phyloP scores from a whole-genome alignment of 1,140 invertebrate genomes.

The Cardiocondyla obscurior region DNA sequence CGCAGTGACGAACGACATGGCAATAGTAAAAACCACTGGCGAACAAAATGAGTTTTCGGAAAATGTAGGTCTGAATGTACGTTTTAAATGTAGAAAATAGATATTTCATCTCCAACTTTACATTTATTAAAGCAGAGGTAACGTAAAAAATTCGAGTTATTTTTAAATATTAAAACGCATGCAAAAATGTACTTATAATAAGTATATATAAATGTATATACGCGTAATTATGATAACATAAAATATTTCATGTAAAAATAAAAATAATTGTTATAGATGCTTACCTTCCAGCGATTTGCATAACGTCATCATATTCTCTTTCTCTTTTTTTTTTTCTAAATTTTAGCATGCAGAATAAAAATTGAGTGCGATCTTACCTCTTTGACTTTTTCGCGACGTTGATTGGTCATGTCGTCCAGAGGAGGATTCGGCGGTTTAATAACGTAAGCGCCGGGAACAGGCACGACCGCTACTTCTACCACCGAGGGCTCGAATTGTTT shows the following conservation, averaged over 20 bases:
- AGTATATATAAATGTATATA: background rate
- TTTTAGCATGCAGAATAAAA: conserved; percentile 17
- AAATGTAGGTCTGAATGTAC: conserved; percentile 9
- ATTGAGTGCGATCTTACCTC: conserved; percentile 83
- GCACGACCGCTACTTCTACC: conserved; percentile 80
- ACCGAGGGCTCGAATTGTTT: conserved; percentile 77
- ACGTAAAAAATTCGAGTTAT: background rate
- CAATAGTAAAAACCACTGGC: background rate
- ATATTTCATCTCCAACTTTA: conserved; percentile 1
- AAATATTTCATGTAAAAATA: background rate
- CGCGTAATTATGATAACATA: background rate
- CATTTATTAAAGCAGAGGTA: background rate
- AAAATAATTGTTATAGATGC: background rate
- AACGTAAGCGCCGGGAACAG: conserved; percentile 81
- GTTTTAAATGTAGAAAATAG: conserved; percentile 15
- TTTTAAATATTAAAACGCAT: background rate
- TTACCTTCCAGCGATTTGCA: background rate
- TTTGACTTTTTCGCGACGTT: conserved; percentile 89
- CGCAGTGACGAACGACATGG: background rate
- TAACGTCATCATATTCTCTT: background rate
- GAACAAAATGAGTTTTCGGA: conserved; percentile 29
- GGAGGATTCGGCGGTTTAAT: conserved; percentile 87
- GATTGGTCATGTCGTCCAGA: conserved; percentile 83
- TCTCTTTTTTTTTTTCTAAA: background rate
- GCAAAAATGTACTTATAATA: background rate